These are phyloP conservation scores for Euzetes globulus DNA, from an alignment of 2,888 invertebrate species.

Conservation along the genomic window DNA sequence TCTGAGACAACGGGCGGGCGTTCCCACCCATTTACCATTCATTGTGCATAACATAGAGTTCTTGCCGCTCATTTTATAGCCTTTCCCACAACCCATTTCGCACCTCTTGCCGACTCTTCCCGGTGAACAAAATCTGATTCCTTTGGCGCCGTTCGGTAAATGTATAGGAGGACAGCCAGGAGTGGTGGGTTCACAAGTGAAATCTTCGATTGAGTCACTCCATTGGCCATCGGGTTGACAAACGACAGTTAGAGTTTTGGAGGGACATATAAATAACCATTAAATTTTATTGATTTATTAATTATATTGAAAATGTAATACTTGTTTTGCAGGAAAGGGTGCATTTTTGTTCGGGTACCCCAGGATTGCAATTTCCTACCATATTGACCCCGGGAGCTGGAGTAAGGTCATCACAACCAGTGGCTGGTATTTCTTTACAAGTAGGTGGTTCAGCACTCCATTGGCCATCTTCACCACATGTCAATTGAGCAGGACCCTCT, in stretches of 20 bases:
- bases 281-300: not conserved
- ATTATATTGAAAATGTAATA: not conserved
- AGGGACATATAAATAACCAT: not conserved
- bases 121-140: not conserved
- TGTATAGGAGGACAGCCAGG: not conserved
- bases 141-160: not conserved
- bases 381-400: not conserved
- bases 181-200: not conserved
- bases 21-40: not conserved
- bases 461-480: not conserved
- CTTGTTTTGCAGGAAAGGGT: not conserved
- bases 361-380: not conserved
- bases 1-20: not conserved
- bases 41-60: not conserved
- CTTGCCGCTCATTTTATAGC: not conserved
- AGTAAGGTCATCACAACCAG: not conserved
- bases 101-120: not conserved
- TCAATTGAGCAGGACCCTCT: not conserved
- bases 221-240: not conserved
- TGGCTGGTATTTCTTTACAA: not conserved
- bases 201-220: not conserved
- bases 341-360: not conserved
- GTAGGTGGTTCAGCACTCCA: not conserved
- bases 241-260: not conserved
- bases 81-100: not conserved